Evolutionary conservation across 2,888 invertebrate genomes (phyloP).

Genomic region (Barypeithes pellucidus): DNA sequence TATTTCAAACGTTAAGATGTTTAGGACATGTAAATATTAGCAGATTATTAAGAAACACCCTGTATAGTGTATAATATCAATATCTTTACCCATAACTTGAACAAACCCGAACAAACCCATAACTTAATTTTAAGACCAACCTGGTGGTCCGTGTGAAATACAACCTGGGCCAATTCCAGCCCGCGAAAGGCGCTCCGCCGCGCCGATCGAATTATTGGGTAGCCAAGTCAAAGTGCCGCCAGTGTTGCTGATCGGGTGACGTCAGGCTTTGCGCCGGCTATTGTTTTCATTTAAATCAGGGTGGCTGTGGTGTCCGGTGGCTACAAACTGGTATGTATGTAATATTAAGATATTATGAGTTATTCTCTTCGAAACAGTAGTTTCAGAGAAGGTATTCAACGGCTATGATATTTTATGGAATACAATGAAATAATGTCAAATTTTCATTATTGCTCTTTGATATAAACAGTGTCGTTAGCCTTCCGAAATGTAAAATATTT

Average conservation of each 20-base stretch:
- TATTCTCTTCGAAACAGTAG: not conserved
- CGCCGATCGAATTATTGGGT: conserved; percentile 59
- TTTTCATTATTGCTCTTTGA: no score
- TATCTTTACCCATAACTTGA: no score
- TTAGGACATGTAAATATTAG: no score
- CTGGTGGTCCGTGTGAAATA: conserved; percentile 35
- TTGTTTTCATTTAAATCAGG: conserved; percentile 49
- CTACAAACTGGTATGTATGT: conserved; percentile 1
- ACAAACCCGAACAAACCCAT: no score
- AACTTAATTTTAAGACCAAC: conserved; percentile 16
- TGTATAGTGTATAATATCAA: no score
- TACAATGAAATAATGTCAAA: no score
- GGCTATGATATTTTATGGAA: no score
- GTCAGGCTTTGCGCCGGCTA: conserved; percentile 47
- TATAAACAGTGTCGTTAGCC: no score
- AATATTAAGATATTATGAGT: not conserved
- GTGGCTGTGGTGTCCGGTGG: conserved; percentile 5
- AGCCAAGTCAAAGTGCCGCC: conserved; percentile 56
- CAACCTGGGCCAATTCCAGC: conserved; percentile 47
- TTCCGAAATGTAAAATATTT: no score
- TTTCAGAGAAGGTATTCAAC: no score
- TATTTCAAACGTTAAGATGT: no score
- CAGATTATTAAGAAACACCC: no score
- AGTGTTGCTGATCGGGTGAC: conserved; percentile 50
- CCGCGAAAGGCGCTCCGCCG: conserved; percentile 56